phyloP scores from a whole-genome alignment of 2,888 invertebrate species.

The Coecobrya sp. region DNA sequence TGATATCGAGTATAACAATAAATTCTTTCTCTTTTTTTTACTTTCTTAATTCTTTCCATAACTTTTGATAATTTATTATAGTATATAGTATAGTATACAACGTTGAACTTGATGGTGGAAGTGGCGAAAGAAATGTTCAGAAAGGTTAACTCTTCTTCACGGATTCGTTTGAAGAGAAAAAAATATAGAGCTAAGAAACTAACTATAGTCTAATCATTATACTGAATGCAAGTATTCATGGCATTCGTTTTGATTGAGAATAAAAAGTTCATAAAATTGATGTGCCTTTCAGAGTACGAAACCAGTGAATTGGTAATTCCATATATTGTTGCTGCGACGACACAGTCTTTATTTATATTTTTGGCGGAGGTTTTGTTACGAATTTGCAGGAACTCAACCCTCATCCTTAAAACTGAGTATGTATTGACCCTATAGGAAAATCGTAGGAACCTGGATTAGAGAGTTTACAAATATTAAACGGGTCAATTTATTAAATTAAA shows the following conservation, averaged over 20 bases:
- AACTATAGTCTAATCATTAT: not conserved
- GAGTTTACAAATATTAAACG: slow-evolving; percentile 10
- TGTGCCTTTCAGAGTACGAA: slow-evolving; percentile 5
- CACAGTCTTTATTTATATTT: slow-evolving; percentile 41
- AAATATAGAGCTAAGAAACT: not conserved
- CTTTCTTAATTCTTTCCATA: not conserved
- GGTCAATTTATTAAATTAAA: too few relatives aligned
- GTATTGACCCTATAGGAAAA: slow-evolving; percentile 81
- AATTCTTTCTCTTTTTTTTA: not conserved
- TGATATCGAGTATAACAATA: slow-evolving; percentile 64
- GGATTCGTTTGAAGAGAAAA: not conserved
- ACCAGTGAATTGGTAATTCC: not conserved
- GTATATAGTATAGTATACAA: slow-evolving; percentile 23
- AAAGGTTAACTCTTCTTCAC: slow-evolving; percentile 26
- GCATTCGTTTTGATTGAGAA: not conserved
- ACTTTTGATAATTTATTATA: not conserved
- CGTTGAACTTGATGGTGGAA: slow-evolving; percentile 53
- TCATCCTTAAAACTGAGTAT: slow-evolving; percentile 82
- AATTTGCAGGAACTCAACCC: not conserved
- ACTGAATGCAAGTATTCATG: not conserved
- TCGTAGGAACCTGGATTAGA: slow-evolving; percentile 25
- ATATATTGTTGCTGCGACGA: not conserved
- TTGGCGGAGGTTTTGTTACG: not conserved
- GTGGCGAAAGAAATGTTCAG: slow-evolving; percentile 26
- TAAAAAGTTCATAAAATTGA: slow-evolving; percentile 8